A percentile compares a stretch with the other conserved stretches of the same genome.
Conservation (phyloP, 2,113 vertebrate genomes). For the Orcinus orca region DNA sequence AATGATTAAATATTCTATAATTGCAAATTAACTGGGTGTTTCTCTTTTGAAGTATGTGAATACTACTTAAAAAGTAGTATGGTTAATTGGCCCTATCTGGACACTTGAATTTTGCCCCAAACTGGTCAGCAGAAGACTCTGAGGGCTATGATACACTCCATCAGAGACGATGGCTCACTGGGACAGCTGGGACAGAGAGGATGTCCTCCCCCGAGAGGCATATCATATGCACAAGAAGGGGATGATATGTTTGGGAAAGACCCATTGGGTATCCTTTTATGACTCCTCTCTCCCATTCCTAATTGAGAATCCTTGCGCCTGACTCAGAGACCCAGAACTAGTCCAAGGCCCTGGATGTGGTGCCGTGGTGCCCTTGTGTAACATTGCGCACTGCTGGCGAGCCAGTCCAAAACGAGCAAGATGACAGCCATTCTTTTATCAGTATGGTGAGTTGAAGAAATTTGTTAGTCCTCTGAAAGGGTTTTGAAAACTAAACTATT, state of each 20-base stretch:
- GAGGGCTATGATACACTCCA: neutral
- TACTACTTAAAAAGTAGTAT: neutral
- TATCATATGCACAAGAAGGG: neutral
- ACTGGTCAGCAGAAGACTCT: neutral
- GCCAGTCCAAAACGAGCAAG: neutral
- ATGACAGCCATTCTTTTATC: rapidly evolving
- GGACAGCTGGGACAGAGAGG: neutral
- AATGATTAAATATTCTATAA: neutral
- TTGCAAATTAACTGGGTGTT: neutral
- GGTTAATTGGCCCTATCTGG: neutral
- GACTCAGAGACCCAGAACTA: neutral
- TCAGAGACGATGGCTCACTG: neutral
- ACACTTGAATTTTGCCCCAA: neutral
- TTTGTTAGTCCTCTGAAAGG: neutral
- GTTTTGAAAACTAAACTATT: neutral
- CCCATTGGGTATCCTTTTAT: neutral
- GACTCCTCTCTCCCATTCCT: neutral
- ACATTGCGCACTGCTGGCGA: neutral
- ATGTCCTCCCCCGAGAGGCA: neutral
- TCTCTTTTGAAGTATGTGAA: neutral
- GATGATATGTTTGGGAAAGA: neutral
- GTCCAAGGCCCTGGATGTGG: neutral
- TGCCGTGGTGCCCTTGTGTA: rapidly evolving
- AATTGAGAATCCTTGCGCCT: neutral
- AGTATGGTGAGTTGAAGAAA: neutral